phyloP scores from a whole-genome alignment of 2,113 vertebrate species.

The Eulemur macaco region DNA sequence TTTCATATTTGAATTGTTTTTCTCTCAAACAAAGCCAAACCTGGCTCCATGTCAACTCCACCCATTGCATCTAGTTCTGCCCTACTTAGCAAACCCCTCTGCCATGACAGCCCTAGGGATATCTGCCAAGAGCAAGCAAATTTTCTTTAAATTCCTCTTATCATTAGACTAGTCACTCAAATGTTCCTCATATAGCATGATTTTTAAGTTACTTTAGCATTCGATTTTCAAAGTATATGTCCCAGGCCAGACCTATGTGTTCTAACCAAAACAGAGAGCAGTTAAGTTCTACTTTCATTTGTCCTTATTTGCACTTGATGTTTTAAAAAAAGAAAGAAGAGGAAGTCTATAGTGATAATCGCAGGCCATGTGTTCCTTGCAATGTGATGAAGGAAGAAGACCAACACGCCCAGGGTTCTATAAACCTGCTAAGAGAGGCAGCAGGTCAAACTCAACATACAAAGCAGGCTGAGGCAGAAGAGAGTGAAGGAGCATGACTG shows the following conservation, averaged over 20 bases:
- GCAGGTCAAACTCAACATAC: not conserved
- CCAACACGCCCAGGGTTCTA: not conserved
- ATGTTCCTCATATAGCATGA: not conserved
- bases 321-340: not conserved
- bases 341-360: not conserved
- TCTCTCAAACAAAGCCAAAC: conserved; percentile 30
- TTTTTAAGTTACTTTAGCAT: conserved; percentile 32
- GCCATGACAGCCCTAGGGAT: conserved; percentile 35
- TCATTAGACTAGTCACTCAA: conserved; percentile 36
- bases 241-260: not conserved
- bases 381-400: not conserved
- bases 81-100: conserved; percentile 62
- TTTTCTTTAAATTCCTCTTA: conserved; percentile 49
- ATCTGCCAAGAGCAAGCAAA: conserved; percentile 28
- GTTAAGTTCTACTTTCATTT: not conserved
- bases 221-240: conserved; percentile 32
- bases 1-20: conserved; percentile 47
- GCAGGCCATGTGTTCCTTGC: not conserved
- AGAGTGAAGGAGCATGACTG: not conserved
- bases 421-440: not conserved
- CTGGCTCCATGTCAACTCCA: conserved; percentile 15
- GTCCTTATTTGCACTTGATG: not conserved
- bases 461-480: not conserved
- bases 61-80: conserved; percentile 35
- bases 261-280: not conserved